Base-by-base conservation (phyloP, 2,797 vertebrate species). In the Carapus acus region DNA sequence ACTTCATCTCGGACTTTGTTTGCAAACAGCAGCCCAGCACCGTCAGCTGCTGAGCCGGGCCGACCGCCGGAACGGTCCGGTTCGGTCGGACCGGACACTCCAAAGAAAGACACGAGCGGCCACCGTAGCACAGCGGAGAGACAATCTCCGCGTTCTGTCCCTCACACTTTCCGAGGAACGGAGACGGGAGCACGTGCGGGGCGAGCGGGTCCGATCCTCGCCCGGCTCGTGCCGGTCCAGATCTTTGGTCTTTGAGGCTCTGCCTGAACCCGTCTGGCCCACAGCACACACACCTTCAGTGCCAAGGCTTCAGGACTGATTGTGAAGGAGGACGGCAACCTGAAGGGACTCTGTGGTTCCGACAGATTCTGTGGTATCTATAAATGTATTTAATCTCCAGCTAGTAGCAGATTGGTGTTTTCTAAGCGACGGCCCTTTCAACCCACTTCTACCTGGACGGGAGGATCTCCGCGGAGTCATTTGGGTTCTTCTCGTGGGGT, bases 1-100 rank as follows among this genome's bases (percentile, higher is more conserved):
- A 97, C 83, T 96, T 96, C 76, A 86, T 96, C 65, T 91, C 93
- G 21, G 94, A 97, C 90, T 94, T 96, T 83, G 94, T 95, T 74
- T 90, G 88, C 76, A 95, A 94, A 81, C 93, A 95, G 77, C 92
- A 96, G 64, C 87, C 92, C 6, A 95, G 92, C 78, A 91, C 94
- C 0, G 92, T 98, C 77, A 96, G 93, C 76, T 98, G 94, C 48
- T 97, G 85, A 90, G 69, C 19, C n/a, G 8, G 15, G 7, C 16
- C 8, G 16, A 13, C 23, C 22, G 6, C 6, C 44, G 23, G 37
- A 23, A 23, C 55, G 8, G n/a, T 20, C 46, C 3, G 13, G 29
- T n/a, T 48, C 22, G 23, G 67, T 63, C 64, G 48, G 55, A 69
- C 45, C 60, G 54, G 58, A 67, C 64, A 36, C 52, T 68, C 75